Evolutionary conservation across 2,888 invertebrate species (phyloP), one percentile per base, ranked within the genome.

Genomic region (Coleophora flavipennella): DNA sequence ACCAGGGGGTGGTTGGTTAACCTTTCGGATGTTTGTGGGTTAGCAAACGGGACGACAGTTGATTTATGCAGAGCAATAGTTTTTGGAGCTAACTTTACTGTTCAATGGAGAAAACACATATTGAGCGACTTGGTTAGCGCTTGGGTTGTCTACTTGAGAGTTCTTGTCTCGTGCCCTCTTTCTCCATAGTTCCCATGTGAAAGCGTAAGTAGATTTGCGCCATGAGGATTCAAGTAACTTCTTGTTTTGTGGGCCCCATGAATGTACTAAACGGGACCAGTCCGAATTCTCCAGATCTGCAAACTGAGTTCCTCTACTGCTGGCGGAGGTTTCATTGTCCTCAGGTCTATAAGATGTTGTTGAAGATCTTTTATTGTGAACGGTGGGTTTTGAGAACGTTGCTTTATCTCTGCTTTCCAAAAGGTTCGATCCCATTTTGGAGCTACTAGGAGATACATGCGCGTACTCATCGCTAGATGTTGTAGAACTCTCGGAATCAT

Each of bases 11-110:
- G 20, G 6, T 20, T 20, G 3, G 6, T 20, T 20, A 20, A 20
- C 20, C 20, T 20, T 20, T 6, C 6, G n/a, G n/a, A n/a, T n/a
- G n/a, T n/a, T n/a, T n/a, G n/a, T n/a, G n/a, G n/a, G n/a, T n/a
- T n/a, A n/a, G 20, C 6, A 20, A 20, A 20, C 3, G 20, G 3
- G 20, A 6, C 20, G 3, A 20, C 6, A 4, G 20, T 20, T 6
- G 20, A 20, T 20, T 20, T 20, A 6, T 20, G 55, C 10, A 57
- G 38, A 8, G 41, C 44, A 13, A 57, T 46, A 1, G 55, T 53
- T 13, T 38, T 33, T 0, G 50, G 43, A 3, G 53, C 36, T 27
- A 57, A 28, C 10, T 42, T 50, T 35, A 35, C 41, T 4, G 26
- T 33, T n/a, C 33, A 12, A 31, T 44, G 25, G 3, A 49, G 35